Base-by-base conservation (phyloP, 2,888 invertebrate species). In the Heliconius sara region DNA sequence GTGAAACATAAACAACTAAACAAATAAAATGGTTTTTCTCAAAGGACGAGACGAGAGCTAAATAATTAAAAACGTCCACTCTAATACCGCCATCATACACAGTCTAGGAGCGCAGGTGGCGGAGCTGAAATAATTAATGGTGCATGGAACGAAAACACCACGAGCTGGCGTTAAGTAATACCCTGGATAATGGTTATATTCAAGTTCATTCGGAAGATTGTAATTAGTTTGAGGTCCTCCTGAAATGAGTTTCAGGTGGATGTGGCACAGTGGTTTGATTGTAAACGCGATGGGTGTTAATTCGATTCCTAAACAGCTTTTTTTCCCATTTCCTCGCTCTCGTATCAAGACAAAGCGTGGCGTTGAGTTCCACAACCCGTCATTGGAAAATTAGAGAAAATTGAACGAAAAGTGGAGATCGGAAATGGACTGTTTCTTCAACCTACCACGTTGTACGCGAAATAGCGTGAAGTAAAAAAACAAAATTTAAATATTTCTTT, bases 91-190 rank as follows among this genome's bases (percentile, higher is more conserved):
- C 74, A 52, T 74, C 52, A 80, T 71, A 77, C 67, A 75, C 74
- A 79, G 75, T 75, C 65, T 79, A 72, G 60, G 77, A 80, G 82
- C 81, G 80, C 83, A 83, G 82, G 83, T 83, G 83, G 82, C 74
- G 83, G 78, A 83, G 81, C 81, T 74, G 67, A 82, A 83, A 84
- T 84, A 83, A 84, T 83, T 83, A 84, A 84, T 84, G 82, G 81
- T 39, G 77, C 81, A 74, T 80, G 60, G 81, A 43, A 81, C 79
- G 81, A 81, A 76, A 81, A 82, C 52, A 80, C 72, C 79, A 77
- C 77, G 71, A 80, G 76, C 78, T 22, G 77, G 67, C 78, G 70
- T 73, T 52, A 79, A 75, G 66, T 73, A 76, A 73, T 73, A 73
- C 68, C 39, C 57, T 76, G 79, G 67, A 72, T 76, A 80, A 81